Base-by-base conservation (phyloP, 2,888 invertebrate species). In the Hydriomena furcata region DNA sequence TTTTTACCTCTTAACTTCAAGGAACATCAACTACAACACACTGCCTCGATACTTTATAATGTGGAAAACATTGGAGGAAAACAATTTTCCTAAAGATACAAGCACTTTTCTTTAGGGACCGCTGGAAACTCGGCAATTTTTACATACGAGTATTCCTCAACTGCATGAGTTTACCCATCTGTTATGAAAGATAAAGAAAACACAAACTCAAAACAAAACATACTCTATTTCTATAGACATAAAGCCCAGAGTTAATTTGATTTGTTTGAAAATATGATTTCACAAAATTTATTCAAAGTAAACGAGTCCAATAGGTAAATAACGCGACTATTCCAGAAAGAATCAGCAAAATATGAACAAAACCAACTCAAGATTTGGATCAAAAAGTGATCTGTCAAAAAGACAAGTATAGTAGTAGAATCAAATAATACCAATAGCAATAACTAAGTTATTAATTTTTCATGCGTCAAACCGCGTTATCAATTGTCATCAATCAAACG, bases 151-250 rank as follows among this genome's bases (percentile, higher is more conserved):
- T n/a, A 74, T 73, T 79, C 65, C 72, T 71, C 66, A 65, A 71
- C 72, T 76, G 73, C 71, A 70, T 74, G 63, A 60, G 66, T 64
- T 70, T 77, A 78, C 66, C 84, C 84, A 73, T 73, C 82, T 78
- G 86, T 84, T 75, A 82, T 75, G 70, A 66, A 65, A 79, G 87
- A 87, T 86, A 86, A 81, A 69, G 62, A 61, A 67, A 52, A 64
- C 53, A 11, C 51, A 51, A 36, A 23, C 36, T 23, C 10, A 31
- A 11, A 28, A 43, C 31, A 68, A 72, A 69, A 51, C 43, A 35
- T 46, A 54, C 63, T 50, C 35, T 72, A 55, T 52, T 2, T 0
- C 2, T 1, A 5, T 0, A 1, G 1, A 2, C 43, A 53, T 61
- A 57, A 60, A 5, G 21, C 13, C 23, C 17, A 7, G 4, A 31